Evolutionary conservation across 2,797 vertebrate species (phyloP).

Genomic region (Eupleurogrammus muticus): DNA sequence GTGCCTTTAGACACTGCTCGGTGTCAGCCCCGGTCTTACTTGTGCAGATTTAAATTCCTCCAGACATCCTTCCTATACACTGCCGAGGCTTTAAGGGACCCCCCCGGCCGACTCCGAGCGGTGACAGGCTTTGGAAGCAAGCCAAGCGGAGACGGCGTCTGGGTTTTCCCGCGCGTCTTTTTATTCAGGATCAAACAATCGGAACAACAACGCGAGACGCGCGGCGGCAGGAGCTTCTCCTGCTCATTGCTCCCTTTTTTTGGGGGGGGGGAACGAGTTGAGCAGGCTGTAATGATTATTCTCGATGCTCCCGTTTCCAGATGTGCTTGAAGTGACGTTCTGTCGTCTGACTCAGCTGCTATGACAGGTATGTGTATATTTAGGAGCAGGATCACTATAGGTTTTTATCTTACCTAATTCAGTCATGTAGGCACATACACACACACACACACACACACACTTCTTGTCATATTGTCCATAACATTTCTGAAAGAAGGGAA

Average conservation of each 20-base stretch:
- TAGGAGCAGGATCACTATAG: slow-evolving; percentile 36
- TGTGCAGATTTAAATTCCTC: slow-evolving; percentile 57
- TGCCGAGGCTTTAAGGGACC: slow-evolving; percentile 66
- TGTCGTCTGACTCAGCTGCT: slow-evolving; percentile 41
- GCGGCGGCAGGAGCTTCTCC: slow-evolving; percentile 33
- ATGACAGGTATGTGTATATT: slow-evolving; percentile 44
- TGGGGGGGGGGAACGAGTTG: slow-evolving; percentile 51
- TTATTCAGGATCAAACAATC: slow-evolving; percentile 72
- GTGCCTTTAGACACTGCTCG: slow-evolving; percentile 26
- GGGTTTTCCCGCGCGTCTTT: slow-evolving; percentile 58
- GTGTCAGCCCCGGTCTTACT: slow-evolving; percentile 35
- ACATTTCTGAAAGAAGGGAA: slow-evolving; percentile 24
- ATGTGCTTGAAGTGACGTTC: slow-evolving; percentile 56
- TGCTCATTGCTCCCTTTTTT: slow-evolving; percentile 56
- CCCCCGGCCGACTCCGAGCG: slow-evolving; percentile 55
- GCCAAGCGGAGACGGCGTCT: slow-evolving; percentile 58
- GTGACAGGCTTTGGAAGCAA: slow-evolving; percentile 56
- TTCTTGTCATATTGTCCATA: slow-evolving; percentile 30
- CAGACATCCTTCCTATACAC: slow-evolving; percentile 45
- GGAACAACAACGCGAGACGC: slow-evolving; percentile 58
- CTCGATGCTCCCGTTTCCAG: slow-evolving; percentile 44
- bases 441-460: neutral
- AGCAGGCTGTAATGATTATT: slow-evolving; percentile 62
- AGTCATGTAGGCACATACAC: neutral
- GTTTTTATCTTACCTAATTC: slow-evolving; percentile 41